Evolutionary conservation across 2,113 vertebrate species (phyloP), one percentile per base, ranked within the genome.

Genomic region (Pseudonaja textilis): DNA sequence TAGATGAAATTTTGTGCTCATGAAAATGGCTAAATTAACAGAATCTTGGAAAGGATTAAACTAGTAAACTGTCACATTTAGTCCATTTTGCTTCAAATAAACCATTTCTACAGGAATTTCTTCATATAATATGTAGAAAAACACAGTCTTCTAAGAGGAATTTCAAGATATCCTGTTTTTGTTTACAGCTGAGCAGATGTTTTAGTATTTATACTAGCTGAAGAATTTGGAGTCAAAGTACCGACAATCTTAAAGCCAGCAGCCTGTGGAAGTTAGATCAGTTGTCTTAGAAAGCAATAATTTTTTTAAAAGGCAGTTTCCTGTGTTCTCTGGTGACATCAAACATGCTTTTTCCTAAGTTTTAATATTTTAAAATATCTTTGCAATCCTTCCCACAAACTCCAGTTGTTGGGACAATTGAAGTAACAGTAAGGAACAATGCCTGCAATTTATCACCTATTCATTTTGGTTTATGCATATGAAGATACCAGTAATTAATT

Each of bases 1-100:
- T 89, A 45, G n/a, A 87, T 92, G 85, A 93, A 95, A 90, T 10
- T 16, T 50, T 42, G 85, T 50, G 20, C 55, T 74, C n/a, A 29
- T 55, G 11, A 34, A 85, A 25, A 26, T 59, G 39, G 3, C 26
- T 61, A 45, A 29, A 50, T 52, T 57, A 87, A 91, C 56, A 91
- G 56, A 34, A 47, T 56, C 12, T 52, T n/a, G 25, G 56, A 52
- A 52, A 85, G 16, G 47, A 56, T 18, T 85, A 69, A 69, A 42
- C 45, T 45, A 50, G 20, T 47, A 64, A 34, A 52, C 11, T 47
- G 39, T 45, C 42, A 85, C 54, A 6, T 74, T 7, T n/a, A 39
- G 18, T 81, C 18, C 34, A 81, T 39, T 81, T 81, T 81, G 69
- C 69, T 18, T 2, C 69, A 39, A 18, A 39, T 6, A 39, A 81